These are phyloP conservation scores for Platycheirus albimanus DNA, from an alignment of 2,888 invertebrate genomes.

Conservation along the genomic window DNA sequence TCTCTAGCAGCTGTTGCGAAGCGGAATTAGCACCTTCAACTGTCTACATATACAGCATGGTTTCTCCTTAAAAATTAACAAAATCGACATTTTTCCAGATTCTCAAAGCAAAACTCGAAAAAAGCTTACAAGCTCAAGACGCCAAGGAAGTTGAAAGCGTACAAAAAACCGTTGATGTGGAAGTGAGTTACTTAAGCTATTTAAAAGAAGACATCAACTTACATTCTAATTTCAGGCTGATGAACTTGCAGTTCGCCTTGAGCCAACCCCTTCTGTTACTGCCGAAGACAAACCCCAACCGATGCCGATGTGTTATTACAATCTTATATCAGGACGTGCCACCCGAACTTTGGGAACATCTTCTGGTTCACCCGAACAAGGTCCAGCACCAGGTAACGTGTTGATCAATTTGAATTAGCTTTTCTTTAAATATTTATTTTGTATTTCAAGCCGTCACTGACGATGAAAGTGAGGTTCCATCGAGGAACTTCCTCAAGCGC, in stretches of 20 bases:
- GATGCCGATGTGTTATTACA: constrained; percentile 82
- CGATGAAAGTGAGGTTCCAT: constrained; percentile 93
- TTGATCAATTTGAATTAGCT: not conserved
- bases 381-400: constrained; percentile 79
- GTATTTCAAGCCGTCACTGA: constrained; percentile 84
- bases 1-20: too few relatives aligned
- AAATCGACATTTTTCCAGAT: constrained; percentile 76
- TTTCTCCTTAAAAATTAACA: not conserved
- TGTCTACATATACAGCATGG: too few relatives aligned
- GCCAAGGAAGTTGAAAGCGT: constrained; percentile 75
- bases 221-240: constrained; percentile 61
- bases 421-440: not conserved
- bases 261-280: constrained; percentile 77
- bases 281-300: constrained; percentile 81
- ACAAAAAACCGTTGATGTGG: constrained; percentile 62
- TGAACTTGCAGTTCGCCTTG: constrained; percentile 76
- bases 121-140: constrained; percentile 77
- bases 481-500: constrained; percentile 89
- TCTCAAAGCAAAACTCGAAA: constrained; percentile 80
- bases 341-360: constrained; percentile 81
- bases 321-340: constrained; percentile 81
- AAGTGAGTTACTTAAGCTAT: constrained; percentile 66
- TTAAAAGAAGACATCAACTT: not conserved
- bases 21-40: too few relatives aligned
- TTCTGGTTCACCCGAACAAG: constrained; percentile 82